Base-by-base conservation (phyloP, 2,113 vertebrate genomes). In the Antigone vipio region DNA sequence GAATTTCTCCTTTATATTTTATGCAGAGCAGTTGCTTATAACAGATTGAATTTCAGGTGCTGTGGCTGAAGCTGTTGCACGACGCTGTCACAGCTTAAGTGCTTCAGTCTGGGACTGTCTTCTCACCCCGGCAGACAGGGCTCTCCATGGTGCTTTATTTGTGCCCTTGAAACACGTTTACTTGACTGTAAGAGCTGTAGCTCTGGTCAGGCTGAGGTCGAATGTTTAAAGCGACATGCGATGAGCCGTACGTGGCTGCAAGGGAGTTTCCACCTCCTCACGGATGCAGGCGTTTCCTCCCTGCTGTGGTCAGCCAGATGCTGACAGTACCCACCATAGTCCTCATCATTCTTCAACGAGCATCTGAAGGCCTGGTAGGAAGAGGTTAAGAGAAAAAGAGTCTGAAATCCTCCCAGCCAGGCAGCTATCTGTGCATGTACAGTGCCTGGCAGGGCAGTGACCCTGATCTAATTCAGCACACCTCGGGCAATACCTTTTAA, bases 241-340 rank as follows among this genome's bases (percentile, higher is more conserved):
- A 71, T 19, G 30, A 85, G 17, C 49, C 2, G 2, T 11, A 34
- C 0, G 0, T 62, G 38, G 22, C 45, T 66, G 7, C 26, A 38
- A 85, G 38, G 53, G n/a, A 73, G 8, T 47, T 85, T 88, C 71
- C 53, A 15, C 29, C 26, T 77, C 40, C 75, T 90, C 56, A 34
- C 15, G 88, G n/a, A 21, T 38, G 45, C 11, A 32, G 1, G 4
- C 0, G 0, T 77, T 77, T 74, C 45, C 11, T 4, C 10, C 6
- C 3, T 1, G 0, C 45, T 12, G 6, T 56, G 60, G 63, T 77
- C 81, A 72, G 58, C 23, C 22, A 45, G 56, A 35, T 3, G 4
- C 72, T 95, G 75, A 24, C n/a, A 59, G 55, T 40, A 56, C 40
- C 59, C 50, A 47, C 62, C 82, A 63, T 12, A 49, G 58, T 21